A percentile compares a stretch with the other conserved stretches of the same genome.
These are phyloP conservation scores for Alcedo quadribrachys DNA, from an alignment of 2,797 vertebrate species.

Conservation along the genomic window DNA sequence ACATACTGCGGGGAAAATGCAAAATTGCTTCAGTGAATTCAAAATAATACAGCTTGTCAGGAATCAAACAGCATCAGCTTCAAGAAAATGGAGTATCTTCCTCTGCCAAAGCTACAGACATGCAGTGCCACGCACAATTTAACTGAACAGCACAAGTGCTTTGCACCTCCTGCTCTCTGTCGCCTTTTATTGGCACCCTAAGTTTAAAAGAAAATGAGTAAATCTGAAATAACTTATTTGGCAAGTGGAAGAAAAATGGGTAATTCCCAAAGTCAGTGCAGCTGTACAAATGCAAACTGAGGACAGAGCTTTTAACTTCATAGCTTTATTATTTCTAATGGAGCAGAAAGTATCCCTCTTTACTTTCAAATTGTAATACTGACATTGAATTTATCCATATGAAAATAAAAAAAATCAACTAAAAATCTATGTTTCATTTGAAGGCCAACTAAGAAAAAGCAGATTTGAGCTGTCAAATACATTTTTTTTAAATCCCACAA, in stretches of 20 bases:
- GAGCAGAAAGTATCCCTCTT: background rate
- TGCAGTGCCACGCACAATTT: background rate
- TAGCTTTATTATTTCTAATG: background rate
- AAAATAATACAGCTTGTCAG: background rate
- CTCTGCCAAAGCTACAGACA: background rate
- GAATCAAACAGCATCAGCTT: slow-evolving; percentile 3
- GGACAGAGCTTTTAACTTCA: background rate
- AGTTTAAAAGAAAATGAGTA: background rate
- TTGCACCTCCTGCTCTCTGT: background rate
- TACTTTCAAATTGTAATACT: background rate
- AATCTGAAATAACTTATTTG: background rate
- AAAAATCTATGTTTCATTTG: background rate
- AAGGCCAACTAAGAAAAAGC: background rate
- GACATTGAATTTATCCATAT: background rate
- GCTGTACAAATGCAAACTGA: background rate
- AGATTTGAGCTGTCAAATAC: background rate
- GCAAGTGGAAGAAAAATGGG: background rate
- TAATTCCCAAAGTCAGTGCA: background rate
- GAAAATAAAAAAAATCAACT: background rate
- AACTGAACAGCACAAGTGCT: background rate
- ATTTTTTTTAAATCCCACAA: background rate
- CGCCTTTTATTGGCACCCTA: background rate
- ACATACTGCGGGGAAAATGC: slow-evolving; percentile 84
- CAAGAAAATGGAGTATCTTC: background rate
- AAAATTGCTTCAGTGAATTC: slow-evolving; percentile 16